Evolutionary conservation across 2,113 vertebrate species (phyloP).

Genomic region (Callipepla californica): DNA sequence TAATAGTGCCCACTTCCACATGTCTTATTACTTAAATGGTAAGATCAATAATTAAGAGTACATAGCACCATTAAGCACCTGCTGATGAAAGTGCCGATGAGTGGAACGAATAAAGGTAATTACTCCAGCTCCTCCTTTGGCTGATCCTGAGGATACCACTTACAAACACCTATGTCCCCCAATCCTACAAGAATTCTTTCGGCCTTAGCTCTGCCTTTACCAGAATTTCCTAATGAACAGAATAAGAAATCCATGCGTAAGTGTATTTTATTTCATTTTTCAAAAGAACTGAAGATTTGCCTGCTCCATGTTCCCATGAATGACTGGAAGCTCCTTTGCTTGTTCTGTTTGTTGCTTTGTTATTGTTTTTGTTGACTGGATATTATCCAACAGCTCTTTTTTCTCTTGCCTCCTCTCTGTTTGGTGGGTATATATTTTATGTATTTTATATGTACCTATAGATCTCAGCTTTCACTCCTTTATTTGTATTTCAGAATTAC

Average conservation of each 20-base stretch:
- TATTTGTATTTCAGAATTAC: not conserved
- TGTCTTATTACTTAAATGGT: slow-evolving; percentile 69
- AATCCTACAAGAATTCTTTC: not conserved
- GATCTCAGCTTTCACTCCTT: not conserved
- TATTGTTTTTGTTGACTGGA: not conserved
- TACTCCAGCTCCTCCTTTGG: not conserved
- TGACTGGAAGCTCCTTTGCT: not conserved
- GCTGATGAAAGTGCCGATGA: slow-evolving; percentile 45
- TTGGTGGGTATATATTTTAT: not conserved
- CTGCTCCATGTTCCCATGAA: not conserved
- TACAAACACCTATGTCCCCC: not conserved
- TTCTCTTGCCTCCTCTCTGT: not conserved
- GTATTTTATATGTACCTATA: not conserved
- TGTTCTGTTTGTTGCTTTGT: not conserved
- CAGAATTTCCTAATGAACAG: not conserved
- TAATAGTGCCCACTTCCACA: slow-evolving; percentile 76
- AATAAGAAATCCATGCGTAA: not conserved
- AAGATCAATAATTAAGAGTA: slow-evolving; percentile 80
- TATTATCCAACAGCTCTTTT: not conserved
- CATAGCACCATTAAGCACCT: slow-evolving; percentile 60
- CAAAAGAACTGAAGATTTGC: not conserved
- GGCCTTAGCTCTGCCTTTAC: not conserved
- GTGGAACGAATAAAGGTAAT: not conserved
- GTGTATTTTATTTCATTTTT: not conserved
- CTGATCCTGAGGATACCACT: not conserved